These are phyloP conservation scores for Nomada fabriciana DNA, from an alignment of 2,888 invertebrate species.

Conservation along the genomic window DNA sequence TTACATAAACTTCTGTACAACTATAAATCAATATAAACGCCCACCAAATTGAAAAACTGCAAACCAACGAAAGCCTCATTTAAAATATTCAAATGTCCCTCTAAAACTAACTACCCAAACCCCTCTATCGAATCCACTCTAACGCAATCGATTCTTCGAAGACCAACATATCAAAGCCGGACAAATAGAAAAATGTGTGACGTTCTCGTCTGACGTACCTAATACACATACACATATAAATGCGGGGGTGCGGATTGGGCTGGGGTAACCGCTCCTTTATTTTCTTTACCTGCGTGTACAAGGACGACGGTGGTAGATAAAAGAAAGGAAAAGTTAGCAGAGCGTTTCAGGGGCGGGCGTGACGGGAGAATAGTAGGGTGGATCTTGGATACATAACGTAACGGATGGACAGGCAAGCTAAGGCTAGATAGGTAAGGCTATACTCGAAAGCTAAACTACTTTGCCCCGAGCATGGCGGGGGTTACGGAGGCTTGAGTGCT, in stretches of 20 bases:
- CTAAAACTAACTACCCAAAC: too few species aligned
- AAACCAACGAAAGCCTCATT: too few species aligned
- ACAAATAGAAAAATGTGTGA: constrained; percentile 33
- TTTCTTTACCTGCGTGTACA: constrained; percentile 63
- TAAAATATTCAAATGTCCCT: too few species aligned
- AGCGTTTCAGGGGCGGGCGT: not conserved
- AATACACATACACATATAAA: constrained; percentile 41
- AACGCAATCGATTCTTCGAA: constrained; percentile 34
- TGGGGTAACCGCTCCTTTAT: constrained; percentile 67
- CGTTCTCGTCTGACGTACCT: not conserved
- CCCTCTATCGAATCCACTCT: not conserved
- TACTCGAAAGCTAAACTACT: constrained; percentile 78
- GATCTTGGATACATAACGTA: constrained; percentile 76
- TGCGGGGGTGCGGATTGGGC: constrained; percentile 62
- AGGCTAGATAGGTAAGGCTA: constrained; percentile 75
- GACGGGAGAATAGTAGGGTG: constrained; percentile 46
- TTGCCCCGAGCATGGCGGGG: constrained; percentile 72
- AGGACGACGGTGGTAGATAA: constrained; percentile 17
- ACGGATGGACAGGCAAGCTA: constrained; percentile 77
- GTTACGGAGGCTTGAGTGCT: constrained; percentile 77
- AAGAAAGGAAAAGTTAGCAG: not conserved
- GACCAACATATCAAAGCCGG: constrained; percentile 10
- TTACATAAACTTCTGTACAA: too few species aligned
- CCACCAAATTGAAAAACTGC: not conserved
- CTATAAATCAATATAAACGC: too few species aligned